Percentiles rank a stretch among this genome's conserved stretches.
These are phyloP conservation scores for Calonectris borealis DNA, from an alignment of 2,113 vertebrate species.

Conservation along the genomic window DNA sequence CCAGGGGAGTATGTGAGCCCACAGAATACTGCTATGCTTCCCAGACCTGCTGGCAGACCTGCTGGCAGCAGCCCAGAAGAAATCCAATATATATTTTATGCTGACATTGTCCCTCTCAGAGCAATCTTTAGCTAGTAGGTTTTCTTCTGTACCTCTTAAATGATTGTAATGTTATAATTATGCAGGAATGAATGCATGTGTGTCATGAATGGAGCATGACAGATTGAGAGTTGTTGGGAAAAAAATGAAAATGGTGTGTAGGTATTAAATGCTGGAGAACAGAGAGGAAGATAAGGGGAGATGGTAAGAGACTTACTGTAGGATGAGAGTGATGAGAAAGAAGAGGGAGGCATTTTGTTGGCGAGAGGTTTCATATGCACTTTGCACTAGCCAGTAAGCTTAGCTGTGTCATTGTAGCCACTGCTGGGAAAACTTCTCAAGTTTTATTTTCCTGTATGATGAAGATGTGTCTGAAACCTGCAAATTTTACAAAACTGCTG, in stretches of 20 bases:
- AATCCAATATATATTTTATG: not conserved
- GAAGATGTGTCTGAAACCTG: not conserved
- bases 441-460: not conserved
- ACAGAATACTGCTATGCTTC: fast-evolving
- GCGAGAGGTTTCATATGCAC: not conserved
- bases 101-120: not conserved
- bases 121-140: not conserved
- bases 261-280: not conserved
- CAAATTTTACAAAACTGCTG: not conserved
- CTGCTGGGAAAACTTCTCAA: not conserved
- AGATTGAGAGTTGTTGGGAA: not conserved
- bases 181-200: fast-evolving
- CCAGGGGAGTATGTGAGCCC: not conserved
- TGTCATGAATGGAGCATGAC: not conserved
- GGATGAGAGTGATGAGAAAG: not conserved
- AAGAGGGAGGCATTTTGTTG: not conserved
- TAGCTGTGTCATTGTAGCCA: not conserved
- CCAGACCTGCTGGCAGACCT: not conserved
- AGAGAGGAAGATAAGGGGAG: not conserved
- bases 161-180: not conserved
- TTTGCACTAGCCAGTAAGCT: not conserved
- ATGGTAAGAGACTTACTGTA: not conserved
- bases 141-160: not conserved
- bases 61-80: not conserved
- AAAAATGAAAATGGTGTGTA: not conserved